phyloP scores from a whole-genome alignment of 2,113 vertebrate genomes.

The Hylia prasina region DNA sequence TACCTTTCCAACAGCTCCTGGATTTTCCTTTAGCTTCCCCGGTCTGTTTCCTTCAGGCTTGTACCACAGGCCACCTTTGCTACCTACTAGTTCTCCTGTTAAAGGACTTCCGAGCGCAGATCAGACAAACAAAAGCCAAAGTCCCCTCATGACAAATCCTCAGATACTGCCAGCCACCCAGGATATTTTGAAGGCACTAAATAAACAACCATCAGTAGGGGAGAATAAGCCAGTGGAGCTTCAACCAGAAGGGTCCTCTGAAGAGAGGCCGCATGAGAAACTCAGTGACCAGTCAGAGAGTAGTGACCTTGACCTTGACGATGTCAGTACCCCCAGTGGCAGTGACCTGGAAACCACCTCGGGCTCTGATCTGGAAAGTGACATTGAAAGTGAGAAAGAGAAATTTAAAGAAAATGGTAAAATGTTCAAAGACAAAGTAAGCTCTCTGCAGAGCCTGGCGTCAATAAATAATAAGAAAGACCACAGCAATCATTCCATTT shows the following conservation, averaged over 20 bases:
- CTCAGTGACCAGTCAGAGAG: conserved; percentile 98
- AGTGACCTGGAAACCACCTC: conserved; percentile 98
- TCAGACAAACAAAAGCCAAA: conserved; percentile 85
- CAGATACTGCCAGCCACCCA: conserved; percentile 86
- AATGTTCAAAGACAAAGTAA: conserved; percentile 90
- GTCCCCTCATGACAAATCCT: conserved; percentile 88
- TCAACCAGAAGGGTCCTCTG: conserved; percentile 81
- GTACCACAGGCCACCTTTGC: conserved; percentile 94
- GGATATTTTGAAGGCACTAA: conserved; percentile 92
- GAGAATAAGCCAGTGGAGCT: conserved; percentile 80
- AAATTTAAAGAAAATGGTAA: conserved; percentile 93
- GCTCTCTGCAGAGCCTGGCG: conserved; percentile 84
- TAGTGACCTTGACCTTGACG: conserved; percentile 97
- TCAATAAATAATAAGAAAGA: conserved; percentile 88
- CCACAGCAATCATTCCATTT: conserved; percentile 86
- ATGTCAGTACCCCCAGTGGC: conserved; percentile 98
- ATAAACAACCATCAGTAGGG: conserved; percentile 83
- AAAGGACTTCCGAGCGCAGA: conserved; percentile 87
- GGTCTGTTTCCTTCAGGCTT: conserved; percentile 97
- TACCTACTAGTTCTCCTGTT: conserved; percentile 89
- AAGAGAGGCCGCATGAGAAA: conserved; percentile 84
- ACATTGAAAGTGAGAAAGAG: conserved; percentile 97
- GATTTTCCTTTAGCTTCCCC: conserved; percentile 97
- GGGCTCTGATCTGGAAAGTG: conserved; percentile 96
- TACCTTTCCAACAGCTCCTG: conserved; percentile 93